Conservation (phyloP, 2,797 vertebrate species). For the Enteromius unitaeniatus region DNA sequence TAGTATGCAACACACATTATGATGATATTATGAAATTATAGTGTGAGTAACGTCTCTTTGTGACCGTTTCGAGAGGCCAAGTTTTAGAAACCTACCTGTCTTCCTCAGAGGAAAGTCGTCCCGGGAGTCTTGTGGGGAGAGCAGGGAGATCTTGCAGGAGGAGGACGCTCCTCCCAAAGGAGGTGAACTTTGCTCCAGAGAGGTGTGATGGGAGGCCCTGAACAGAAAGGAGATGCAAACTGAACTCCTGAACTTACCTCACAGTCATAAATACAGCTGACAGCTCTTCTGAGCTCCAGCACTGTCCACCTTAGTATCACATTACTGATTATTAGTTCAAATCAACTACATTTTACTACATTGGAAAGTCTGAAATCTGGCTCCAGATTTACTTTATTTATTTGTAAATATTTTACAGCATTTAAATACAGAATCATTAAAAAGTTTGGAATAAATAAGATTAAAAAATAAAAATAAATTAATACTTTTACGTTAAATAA, state of each 20-base stretch:
- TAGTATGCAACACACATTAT: background rate
- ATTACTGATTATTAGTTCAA: slow-evolving; percentile 26
- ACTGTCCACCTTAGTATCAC: background rate
- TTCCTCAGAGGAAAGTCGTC: slow-evolving; percentile 98
- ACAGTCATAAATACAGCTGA: slow-evolving; percentile 52
- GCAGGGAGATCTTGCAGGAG: slow-evolving; percentile 91
- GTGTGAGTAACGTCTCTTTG: background rate
- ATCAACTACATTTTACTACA: background rate
- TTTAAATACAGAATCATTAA: background rate
- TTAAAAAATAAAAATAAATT: background rate
- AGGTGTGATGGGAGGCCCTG: slow-evolving; percentile 96
- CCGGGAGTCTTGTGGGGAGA: slow-evolving; percentile 88
- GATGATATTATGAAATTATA: background rate
- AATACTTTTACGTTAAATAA: background rate
- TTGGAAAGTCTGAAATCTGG: background rate
- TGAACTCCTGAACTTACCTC: slow-evolving; percentile 54
- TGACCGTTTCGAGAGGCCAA: background rate
- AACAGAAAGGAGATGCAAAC: slow-evolving; percentile 57
- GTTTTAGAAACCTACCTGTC: slow-evolving; percentile 85
- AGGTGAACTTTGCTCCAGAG: slow-evolving; percentile 97
- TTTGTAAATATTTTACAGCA: background rate
- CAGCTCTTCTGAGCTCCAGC: background rate
- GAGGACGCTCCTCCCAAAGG: slow-evolving; percentile 92
- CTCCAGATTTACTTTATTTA: background rate
- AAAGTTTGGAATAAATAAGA: background rate